A percentile compares a stretch with the other conserved stretches of the same genome.
phyloP scores from a whole-genome alignment of 2,888 invertebrate species.

The Temnothorax ravouxi region DNA sequence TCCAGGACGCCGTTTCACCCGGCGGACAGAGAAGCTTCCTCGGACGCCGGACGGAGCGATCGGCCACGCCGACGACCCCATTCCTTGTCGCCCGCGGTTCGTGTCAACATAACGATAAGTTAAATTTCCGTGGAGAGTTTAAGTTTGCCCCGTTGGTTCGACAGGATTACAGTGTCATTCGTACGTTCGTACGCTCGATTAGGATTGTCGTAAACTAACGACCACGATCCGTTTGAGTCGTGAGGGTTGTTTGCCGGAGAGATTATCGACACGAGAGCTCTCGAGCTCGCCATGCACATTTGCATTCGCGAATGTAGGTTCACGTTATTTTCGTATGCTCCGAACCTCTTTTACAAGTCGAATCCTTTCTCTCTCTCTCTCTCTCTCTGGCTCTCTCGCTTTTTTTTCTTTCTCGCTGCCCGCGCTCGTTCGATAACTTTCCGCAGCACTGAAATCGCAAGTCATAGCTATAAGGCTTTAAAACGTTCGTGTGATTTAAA shows the following conservation, averaged over 20 bases:
- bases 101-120: constrained; percentile 49
- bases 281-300: constrained; percentile 17
- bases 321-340: constrained; percentile 31
- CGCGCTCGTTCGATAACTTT: constrained; percentile 20
- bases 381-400: background rate
- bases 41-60: constrained; percentile 18
- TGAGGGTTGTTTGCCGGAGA: constrained; percentile 5
- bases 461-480: constrained; percentile 31
- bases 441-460: constrained; percentile 23
- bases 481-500: constrained; percentile 29
- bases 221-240: constrained; percentile 34
- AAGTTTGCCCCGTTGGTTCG: constrained; percentile 16
- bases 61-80: background rate
- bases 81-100: background rate
- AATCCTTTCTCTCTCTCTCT: background rate
- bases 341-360: constrained; percentile 27
- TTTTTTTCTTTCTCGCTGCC: background rate
- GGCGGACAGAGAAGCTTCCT: background rate
- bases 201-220: constrained; percentile 36
- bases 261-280: constrained; percentile 25
- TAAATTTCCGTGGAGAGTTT: constrained; percentile 25
- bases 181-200: constrained; percentile 17
- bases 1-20: constrained; percentile 14
- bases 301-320: constrained; percentile 29
- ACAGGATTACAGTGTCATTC: constrained; percentile 15